Evolutionary conservation across 2,888 invertebrate genomes (phyloP).

Genomic region (Desoria tigrina): DNA sequence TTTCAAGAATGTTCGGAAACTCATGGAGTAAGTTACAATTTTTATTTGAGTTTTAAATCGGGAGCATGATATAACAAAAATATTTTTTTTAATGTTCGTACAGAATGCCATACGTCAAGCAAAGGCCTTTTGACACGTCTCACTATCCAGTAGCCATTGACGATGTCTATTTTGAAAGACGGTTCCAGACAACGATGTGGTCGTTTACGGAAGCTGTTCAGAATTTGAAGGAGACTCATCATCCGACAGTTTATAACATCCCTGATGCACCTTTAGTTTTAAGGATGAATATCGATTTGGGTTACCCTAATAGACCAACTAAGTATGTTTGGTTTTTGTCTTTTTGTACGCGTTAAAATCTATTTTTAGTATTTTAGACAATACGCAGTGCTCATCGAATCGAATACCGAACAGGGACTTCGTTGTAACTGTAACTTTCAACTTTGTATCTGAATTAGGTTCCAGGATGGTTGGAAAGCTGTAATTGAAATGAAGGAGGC

Average conservation of each 20-base stretch:
- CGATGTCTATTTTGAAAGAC: slow-evolving; percentile 66
- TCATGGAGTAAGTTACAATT: slow-evolving; percentile 60
- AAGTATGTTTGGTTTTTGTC: slow-evolving; percentile 38
- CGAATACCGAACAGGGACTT: no score
- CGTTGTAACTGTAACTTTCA: no score
- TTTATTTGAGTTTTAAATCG: no score
- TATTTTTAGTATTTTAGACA: neutral
- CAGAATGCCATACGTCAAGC: slow-evolving; percentile 39
- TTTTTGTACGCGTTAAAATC: neutral
- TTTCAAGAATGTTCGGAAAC: slow-evolving; percentile 69
- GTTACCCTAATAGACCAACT: slow-evolving; percentile 56
- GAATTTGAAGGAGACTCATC: slow-evolving; percentile 77
- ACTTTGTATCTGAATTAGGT: no score
- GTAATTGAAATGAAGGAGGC: slow-evolving; percentile 68
- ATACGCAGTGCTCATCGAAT: neutral
- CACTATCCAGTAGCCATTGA: slow-evolving; percentile 63
- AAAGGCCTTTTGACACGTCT: slow-evolving; percentile 61
- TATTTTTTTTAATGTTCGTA: slow-evolving; percentile 9
- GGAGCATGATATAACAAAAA: neutral
- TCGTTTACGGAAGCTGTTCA: slow-evolving; percentile 73
- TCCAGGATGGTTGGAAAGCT: slow-evolving; percentile 69
- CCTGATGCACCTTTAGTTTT: slow-evolving; percentile 72
- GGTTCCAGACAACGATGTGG: slow-evolving; percentile 66
- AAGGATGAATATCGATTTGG: slow-evolving; percentile 78
- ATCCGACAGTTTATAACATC: slow-evolving; percentile 73